Base-by-base conservation (phyloP, 2,888 invertebrate species). In the Girardia tigrina region DNA sequence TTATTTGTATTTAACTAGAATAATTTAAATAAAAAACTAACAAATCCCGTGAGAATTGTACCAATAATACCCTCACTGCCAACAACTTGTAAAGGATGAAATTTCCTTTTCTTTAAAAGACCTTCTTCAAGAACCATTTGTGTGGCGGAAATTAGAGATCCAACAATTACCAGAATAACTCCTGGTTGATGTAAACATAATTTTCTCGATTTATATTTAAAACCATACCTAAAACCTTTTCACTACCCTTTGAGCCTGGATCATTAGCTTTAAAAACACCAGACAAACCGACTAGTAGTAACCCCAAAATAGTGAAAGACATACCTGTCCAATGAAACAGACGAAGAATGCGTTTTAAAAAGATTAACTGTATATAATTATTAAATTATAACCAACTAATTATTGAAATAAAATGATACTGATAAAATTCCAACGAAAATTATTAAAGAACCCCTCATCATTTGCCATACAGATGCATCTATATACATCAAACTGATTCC, bases 401-500 rank as follows among this genome's bases (percentile, higher is more conserved):
- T 26, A 23, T 29, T 36, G 72, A 23, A 28, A 12, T 14, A 14
- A 36, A 28, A 1, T 79, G 81, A 79, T 77, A 82, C 82, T 16
- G 82, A 82, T 56, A 82, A 78, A 77, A 82, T 80, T n/a, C 82
- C 81, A 77, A 81, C 80, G 79, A 82, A 82, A 70, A 82, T 81
- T 42, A 82, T 81, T 74, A 82, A 81, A 16, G 81, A 81, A 4
- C 82, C 82, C 28, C 82, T 74, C 28, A 82, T 78, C 82, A 82
- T 82, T 78, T 82, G 82, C 82, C 82, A 82, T 1, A 82, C 81
- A 29, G 81, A 81, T 0, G 81, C 82, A 79, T 82, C 81, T 8
- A 82, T 81, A 78, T 81, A 81, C 70, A 82, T 78, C 27, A 81
- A 77, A 1, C 82, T 81, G 78, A 82, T 81, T 72, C 82, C 81